Base-by-base conservation (phyloP, 2,888 invertebrate species). In the Tricholauxania praeusta region DNA sequence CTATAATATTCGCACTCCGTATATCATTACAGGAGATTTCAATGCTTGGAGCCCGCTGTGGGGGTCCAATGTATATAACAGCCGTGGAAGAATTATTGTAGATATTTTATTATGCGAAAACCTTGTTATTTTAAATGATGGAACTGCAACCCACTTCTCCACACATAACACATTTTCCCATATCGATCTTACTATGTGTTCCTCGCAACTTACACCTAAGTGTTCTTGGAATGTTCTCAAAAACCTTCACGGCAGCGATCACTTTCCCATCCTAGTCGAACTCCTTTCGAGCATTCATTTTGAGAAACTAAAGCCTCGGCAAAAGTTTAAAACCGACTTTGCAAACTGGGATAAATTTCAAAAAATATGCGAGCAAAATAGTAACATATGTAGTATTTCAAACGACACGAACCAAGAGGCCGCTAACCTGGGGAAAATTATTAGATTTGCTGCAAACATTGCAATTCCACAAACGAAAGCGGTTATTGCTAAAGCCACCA, bases 381-480 rank as follows among this genome's bases (percentile, higher is more conserved):
- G 22, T n/a, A 12, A 49, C 32, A 17, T 51, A 51, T 12, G 19
- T 17, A 17, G 51, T 19, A n/a, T 51, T 19, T 65, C 51, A n/a
- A 51, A 49, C 10, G 22, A 65, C 22, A 28, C 52, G 10, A 64
- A 64, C 12, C n/a, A 19, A 49, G 19, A 47, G 49, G 51, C 64
- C 6, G 51, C 64, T n/a, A 64, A 17, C 49, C 19, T 64, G 22
- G 49, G 22, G 22, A 65, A 14, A 15, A 48, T 52, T 14, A 65
- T 52, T 19, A 19, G 22, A 8, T 5, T 32, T 22, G 19, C 65
- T 48, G 12, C 22, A 19, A 8, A 65, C 5, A 8, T 51, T 3
- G 17, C 19, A 15, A 51, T 65, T n/a, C 65, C 65, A 10, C 51
- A 51, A 65, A 51, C 65, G 12, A 51, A 65, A 15, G 19, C 51